phyloP scores from a whole-genome alignment of 2,113 vertebrate genomes.

The Sylvietta virens region DNA sequence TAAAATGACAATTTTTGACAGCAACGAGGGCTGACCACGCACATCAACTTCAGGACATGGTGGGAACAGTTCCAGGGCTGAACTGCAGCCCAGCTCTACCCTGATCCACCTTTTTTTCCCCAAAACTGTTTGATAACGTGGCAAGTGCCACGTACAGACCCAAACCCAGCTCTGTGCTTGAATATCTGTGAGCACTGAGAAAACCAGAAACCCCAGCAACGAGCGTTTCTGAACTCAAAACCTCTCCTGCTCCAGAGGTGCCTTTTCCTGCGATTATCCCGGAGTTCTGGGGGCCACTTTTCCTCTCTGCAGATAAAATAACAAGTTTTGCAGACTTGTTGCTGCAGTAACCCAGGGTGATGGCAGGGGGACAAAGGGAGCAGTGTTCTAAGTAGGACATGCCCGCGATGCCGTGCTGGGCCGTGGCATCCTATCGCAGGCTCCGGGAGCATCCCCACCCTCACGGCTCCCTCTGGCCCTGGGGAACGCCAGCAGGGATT shows the following conservation, averaged over 20 bases:
- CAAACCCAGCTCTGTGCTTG: not conserved
- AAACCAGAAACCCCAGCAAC: not conserved
- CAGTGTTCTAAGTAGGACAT: slow-evolving; percentile 59
- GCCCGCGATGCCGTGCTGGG: not conserved
- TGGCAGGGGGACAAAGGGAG: slow-evolving; percentile 22
- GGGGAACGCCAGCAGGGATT: not conserved
- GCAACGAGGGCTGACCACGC: not conserved
- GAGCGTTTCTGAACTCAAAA: not conserved
- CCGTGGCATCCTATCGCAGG: not conserved
- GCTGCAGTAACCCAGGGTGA: slow-evolving; percentile 35
- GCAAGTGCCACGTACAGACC: not conserved
- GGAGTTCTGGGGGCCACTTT: not conserved
- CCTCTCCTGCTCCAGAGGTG: not conserved
- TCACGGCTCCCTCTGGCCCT: not conserved
- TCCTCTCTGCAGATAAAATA: slow-evolving; percentile 15
- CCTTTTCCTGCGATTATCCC: not conserved
- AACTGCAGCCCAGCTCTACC: not conserved
- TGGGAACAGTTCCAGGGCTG: not conserved
- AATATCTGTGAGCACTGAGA: fast-evolving
- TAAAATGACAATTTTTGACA: not conserved
- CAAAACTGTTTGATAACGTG: fast-evolving
- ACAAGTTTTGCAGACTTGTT: slow-evolving; percentile 40
- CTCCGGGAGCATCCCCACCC: not conserved
- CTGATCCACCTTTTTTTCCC: fast-evolving
- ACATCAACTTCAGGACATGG: fast-evolving